Conservation (phyloP, 2,888 invertebrate genomes). For the Phaedon cochleariae region DNA sequence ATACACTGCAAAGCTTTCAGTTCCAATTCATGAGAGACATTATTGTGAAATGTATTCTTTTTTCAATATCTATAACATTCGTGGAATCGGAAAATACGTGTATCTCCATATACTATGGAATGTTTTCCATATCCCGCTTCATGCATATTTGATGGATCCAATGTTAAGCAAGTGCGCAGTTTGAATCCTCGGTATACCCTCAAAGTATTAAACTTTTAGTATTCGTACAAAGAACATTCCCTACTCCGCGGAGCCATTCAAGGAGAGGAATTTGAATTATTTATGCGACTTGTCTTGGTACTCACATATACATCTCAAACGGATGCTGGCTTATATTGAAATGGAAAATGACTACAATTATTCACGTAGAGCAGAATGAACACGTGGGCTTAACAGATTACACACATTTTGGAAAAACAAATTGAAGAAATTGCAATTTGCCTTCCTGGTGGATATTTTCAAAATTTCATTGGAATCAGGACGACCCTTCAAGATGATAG, state of each 20-base stretch:
- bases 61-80: conserved; percentile 10
- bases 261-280: conserved; percentile 38
- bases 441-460: too few species aligned
- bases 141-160: conserved; percentile 38
- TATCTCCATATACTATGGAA: conserved; percentile 10
- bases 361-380: too few species aligned
- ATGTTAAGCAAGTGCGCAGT: conserved; percentile 37
- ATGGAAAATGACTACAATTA: too few species aligned
- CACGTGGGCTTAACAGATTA: too few species aligned
- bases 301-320: not conserved
- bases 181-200: conserved; percentile 35
- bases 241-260: conserved; percentile 36
- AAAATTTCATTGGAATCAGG: too few species aligned
- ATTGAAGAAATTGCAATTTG: too few species aligned
- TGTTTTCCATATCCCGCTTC: conserved; percentile 22
- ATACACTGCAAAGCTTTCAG: conserved; percentile 5
- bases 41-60: not conserved
- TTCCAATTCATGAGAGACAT: conserved; percentile 11
- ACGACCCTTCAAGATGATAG: too few species aligned
- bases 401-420: too few species aligned
- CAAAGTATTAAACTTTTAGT: conserved; percentile 38
- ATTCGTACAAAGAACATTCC: conserved; percentile 39
- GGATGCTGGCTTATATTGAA: too few species aligned
- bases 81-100: not conserved
- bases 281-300: conserved; percentile 35